Evolutionary conservation across 2,888 invertebrate species (phyloP), one percentile per base, ranked within the genome.

Genomic region (Lathronympha strigana): DNA sequence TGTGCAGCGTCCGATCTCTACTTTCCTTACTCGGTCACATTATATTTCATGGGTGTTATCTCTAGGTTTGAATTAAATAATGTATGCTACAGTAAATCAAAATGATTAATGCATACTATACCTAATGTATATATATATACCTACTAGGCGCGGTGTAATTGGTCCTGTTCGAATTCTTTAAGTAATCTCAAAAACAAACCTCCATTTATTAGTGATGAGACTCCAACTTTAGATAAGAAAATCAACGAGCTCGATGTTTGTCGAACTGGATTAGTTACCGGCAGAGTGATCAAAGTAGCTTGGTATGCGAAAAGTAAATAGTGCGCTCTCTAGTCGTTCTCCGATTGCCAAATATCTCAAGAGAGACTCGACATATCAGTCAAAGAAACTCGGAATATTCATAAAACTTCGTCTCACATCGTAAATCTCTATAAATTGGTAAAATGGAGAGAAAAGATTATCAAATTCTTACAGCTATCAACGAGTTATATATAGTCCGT

Each of bases 231-330:
- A 4, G 55, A 43, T 43, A 55, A 43, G 17, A 33, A 6, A 25
- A 43, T 54, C 13, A 54, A 54, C 50, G 50, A 19, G 17, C 25
- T 17, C 23, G 21, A 57, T 43, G 57, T 43, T 23, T 58, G 58
- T 57, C 58, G 33, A 51, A 51, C 57, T 31, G 17, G 50, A 63
- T 63, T 54, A 45, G 51, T 58, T 63, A 8, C 31, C 28, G 15
- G 55, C 49, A 19, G 28, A 40, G 40, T 63, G 63, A 63, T 58
- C 63, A 58, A 58, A 63, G 50, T 15, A 23, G 4, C 33, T 58
- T 63, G 58, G 63, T 51, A 63, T 45, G 63, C 58, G 43, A 51
- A 58, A 58, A 43, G 43, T 58, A 63, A 63, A 63, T 57, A 51
- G 50, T 63, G 54, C 31, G 38, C 54, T 40, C 49, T 50, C 28